phyloP scores from a whole-genome alignment of 2,888 invertebrate species.

The Euphydryas editha region DNA sequence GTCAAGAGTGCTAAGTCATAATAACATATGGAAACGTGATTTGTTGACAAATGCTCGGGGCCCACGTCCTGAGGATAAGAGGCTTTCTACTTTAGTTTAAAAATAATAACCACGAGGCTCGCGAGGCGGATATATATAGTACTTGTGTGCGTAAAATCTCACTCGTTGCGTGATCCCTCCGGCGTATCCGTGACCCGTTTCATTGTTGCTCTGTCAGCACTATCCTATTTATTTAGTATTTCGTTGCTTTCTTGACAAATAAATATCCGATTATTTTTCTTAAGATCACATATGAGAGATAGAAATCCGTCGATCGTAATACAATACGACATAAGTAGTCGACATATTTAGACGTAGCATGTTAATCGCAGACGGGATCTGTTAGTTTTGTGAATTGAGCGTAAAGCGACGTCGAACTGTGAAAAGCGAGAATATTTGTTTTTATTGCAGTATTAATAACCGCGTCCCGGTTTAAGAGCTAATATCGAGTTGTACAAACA shows the following conservation, averaged over 20 bases:
- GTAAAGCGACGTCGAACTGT: constrained; percentile 8
- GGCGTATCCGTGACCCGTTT: constrained; percentile 51
- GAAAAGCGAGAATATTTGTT: constrained; percentile 30
- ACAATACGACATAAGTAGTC: background rate
- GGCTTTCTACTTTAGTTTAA: constrained; percentile 60
- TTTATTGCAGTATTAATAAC: constrained; percentile 49
- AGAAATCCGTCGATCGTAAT: background rate
- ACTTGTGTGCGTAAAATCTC: constrained; percentile 49
- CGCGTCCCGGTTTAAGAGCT: constrained; percentile 53
- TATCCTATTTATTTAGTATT: constrained; percentile 34
- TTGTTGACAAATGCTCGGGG: constrained; percentile 67
- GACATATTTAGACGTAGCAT: background rate
- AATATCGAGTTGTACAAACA: constrained; percentile 68
- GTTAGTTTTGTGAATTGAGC: constrained; percentile 6
- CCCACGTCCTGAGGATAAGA: constrained; percentile 45
- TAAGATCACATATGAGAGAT: background rate
- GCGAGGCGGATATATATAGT: constrained; percentile 42
- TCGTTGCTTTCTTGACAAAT: constrained; percentile 10
- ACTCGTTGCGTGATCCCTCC: constrained; percentile 33
- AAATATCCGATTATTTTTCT: constrained; percentile 5
- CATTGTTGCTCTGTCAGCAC: constrained; percentile 46
- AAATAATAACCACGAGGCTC: constrained; percentile 57
- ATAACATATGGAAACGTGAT: constrained; percentile 64
- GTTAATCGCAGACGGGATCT: background rate
- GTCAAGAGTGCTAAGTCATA: constrained; percentile 51